These are phyloP conservation scores for Eueides isabella DNA, from an alignment of 1,140 invertebrate genomes.

Conservation along the genomic window DNA sequence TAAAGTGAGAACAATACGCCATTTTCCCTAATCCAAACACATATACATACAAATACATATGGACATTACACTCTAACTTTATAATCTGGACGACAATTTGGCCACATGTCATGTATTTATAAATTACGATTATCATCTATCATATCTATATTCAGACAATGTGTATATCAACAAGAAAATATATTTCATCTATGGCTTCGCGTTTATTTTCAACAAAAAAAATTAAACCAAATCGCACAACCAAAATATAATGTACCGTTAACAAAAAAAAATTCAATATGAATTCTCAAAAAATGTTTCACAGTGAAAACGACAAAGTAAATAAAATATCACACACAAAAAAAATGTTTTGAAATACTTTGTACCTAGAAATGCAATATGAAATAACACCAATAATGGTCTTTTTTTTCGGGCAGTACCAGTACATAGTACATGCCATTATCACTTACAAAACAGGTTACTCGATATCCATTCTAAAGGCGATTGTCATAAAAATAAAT, in stretches of 20 bases:
- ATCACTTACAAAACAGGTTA: conserved; percentile 21
- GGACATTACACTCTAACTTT: conserved; percentile 51
- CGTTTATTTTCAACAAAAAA: neutral
- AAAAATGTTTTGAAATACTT: conserved; percentile 44
- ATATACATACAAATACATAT: conserved; percentile 39
- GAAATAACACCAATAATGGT: conserved; percentile 20
- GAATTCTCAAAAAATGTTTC: neutral
- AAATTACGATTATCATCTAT: conserved; percentile 46
- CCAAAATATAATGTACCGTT: no score
- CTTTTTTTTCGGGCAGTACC: conserved; percentile 3
- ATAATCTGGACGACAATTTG: conserved; percentile 78
- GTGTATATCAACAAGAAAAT: conserved; percentile 50
- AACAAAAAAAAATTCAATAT: neutral
- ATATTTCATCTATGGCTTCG: conserved; percentile 28
- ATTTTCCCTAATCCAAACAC: conserved; percentile 28
- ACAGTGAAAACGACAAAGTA: conserved; percentile 10
- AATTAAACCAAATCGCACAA: neutral
- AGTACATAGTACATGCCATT: neutral
- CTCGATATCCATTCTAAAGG: conserved; percentile 26
- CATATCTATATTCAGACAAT: conserved; percentile 41
- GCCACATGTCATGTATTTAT: conserved; percentile 67
- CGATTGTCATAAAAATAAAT: conserved; percentile 57
- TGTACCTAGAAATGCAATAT: conserved; percentile 70
- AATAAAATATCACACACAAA: conserved; percentile 32
- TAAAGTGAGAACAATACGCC: conserved; percentile 9